Evolutionary conservation across 2,797 vertebrate species (phyloP).

Genomic region (Myripristis jacobus): DNA sequence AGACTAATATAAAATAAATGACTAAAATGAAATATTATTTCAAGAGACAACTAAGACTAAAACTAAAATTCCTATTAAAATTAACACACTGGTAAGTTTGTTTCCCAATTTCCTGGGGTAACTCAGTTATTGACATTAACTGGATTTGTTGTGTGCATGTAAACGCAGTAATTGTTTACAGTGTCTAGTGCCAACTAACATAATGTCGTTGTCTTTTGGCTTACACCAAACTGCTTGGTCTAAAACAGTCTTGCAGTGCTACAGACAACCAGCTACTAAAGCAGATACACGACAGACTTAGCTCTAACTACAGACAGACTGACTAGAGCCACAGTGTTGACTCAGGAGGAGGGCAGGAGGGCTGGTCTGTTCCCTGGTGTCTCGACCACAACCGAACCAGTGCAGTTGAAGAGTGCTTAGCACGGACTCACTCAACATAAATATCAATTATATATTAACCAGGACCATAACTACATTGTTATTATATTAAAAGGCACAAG

Average conservation of each 20-base stretch:
- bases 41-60: too few relatives aligned
- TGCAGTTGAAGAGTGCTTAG: neutral
- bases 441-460: neutral
- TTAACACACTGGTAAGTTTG: too few relatives aligned
- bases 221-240: too few relatives aligned
- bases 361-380: conserved; percentile 11
- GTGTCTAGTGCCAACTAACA: neutral
- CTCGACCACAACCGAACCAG: conserved; percentile 26
- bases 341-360: conserved; percentile 44
- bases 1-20: too few relatives aligned
- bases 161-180: neutral
- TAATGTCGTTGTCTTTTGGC: neutral
- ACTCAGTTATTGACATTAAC: too few relatives aligned
- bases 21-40: too few relatives aligned
- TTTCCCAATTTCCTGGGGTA: too few relatives aligned
- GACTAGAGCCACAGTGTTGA: conserved; percentile 45
- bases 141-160: too few relatives aligned
- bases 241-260: too few relatives aligned
- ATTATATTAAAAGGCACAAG: neutral
- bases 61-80: too few relatives aligned
- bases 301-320: conserved; percentile 39
- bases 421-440: neutral
- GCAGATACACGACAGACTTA: conserved; percentile 41
- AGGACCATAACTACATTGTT: neutral
- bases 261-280: neutral